Evolutionary conservation across 2,888 invertebrate species (phyloP).

Genomic region (Eutolmus rufibarbis): DNA sequence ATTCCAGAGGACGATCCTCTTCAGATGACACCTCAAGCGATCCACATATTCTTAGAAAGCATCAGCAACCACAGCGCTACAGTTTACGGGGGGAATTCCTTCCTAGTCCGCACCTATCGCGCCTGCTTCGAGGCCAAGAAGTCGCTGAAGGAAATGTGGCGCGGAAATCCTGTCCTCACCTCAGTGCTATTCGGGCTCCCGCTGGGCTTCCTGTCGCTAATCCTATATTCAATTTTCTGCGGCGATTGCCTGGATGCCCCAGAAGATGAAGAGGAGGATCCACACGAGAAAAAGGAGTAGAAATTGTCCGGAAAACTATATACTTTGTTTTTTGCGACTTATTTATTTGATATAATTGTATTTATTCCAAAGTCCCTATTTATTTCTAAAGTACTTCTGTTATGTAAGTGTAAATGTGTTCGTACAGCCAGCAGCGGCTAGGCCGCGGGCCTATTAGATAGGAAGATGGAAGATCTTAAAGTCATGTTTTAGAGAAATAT

Average conservation of each 20-base stretch:
- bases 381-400: not conserved
- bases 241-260: conserved; percentile 93
- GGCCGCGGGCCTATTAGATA: not conserved
- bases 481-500: not conserved
- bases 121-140: conserved; percentile 84
- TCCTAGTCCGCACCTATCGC: conserved; percentile 78
- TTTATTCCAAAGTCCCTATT: not conserved
- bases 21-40: conserved; percentile 76
- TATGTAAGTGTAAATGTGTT: not conserved
- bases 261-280: conserved; percentile 71
- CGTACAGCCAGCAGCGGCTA: not conserved
- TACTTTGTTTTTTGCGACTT: not conserved
- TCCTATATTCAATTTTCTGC: conserved; percentile 95
- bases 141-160: conserved; percentile 85
- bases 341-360: not conserved
- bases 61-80: conserved; percentile 80
- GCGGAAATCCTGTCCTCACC: conserved; percentile 91
- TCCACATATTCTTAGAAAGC: conserved; percentile 60
- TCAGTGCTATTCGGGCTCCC: conserved; percentile 94
- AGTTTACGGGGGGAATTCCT: conserved; percentile 85
- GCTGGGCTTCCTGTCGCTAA: conserved; percentile 88
- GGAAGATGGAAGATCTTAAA: not conserved
- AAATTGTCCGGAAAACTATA: not conserved
- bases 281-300: conserved; percentile 65
- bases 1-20: conserved; percentile 85